phyloP scores from a whole-genome alignment of 2,888 invertebrate genomes.

The Nomada ferruginata region DNA sequence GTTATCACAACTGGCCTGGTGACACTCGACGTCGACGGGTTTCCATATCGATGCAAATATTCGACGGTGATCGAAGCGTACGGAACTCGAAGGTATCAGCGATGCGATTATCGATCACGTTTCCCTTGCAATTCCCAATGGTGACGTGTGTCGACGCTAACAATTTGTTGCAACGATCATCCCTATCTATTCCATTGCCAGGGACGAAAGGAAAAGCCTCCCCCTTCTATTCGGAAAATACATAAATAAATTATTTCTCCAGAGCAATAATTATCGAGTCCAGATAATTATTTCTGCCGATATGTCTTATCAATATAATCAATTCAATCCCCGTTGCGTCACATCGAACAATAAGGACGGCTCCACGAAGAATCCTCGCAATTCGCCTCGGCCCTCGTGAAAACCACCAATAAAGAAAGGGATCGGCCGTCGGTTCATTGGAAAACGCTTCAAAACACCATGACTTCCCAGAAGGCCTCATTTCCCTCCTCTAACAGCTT shows the following conservation, averaged over 20 bases:
- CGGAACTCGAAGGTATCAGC: slow-evolving; percentile 31
- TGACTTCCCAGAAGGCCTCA: neutral
- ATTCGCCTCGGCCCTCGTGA: too few species aligned
- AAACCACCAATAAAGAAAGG: neutral
- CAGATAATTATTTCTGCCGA: too few species aligned
- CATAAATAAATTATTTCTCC: too few species aligned
- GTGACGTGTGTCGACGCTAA: neutral
- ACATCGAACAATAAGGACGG: too few species aligned
- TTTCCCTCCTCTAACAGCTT: neutral
- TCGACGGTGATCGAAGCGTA: slow-evolving; percentile 36
- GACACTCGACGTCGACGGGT: slow-evolving; percentile 33
- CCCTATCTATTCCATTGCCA: too few species aligned
- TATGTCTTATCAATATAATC: too few species aligned
- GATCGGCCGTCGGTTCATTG: neutral
- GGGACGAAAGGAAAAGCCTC: too few species aligned
- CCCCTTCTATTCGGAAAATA: too few species aligned
- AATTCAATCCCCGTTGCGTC: too few species aligned
- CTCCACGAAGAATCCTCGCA: too few species aligned
- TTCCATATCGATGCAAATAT: slow-evolving; percentile 56
- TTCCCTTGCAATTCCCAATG: slow-evolving; percentile 20
- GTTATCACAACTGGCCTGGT: slow-evolving; percentile 29
- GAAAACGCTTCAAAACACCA: neutral
- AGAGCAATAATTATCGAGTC: too few species aligned
- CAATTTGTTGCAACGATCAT: slow-evolving; percentile 22
- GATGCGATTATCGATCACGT: slow-evolving; percentile 45